Percentiles rank a stretch among this genome's conserved stretches.
Evolutionary conservation across 2,797 vertebrate genomes (phyloP).

Genomic region (Kryptolebias ocellatus): DNA sequence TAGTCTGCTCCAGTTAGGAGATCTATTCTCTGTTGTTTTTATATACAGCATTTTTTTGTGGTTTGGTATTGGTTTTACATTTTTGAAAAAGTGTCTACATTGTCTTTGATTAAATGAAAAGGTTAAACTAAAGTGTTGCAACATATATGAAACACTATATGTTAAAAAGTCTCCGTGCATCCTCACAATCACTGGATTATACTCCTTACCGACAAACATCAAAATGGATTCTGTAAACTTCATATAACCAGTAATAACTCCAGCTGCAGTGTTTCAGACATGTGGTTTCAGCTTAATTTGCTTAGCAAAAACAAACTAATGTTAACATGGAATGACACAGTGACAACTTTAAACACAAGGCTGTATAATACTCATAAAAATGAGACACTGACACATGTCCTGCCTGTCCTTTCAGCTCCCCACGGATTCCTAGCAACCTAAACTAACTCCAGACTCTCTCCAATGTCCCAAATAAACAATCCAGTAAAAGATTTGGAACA

Average conservation of each 20-base stretch:
- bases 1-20: too few relatives aligned
- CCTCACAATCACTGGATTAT: too few relatives aligned
- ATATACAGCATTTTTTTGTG: too few relatives aligned
- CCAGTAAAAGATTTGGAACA: conserved; percentile 11
- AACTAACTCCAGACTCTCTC: conserved; percentile 3
- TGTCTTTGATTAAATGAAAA: too few relatives aligned
- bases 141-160: too few relatives aligned
- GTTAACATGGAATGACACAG: neutral
- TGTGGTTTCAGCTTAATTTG: conserved; percentile 51
- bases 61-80: too few relatives aligned
- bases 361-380: conserved; percentile 36
- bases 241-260: neutral
- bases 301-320: conserved; percentile 52
- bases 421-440: conserved; percentile 13
- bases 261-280: neutral
- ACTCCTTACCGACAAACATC: too few relatives aligned
- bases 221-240: too few relatives aligned
- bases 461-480: conserved; percentile 36
- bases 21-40: too few relatives aligned
- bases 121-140: too few relatives aligned
- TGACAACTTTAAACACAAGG: conserved; percentile 12
- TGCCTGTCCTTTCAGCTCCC: conserved; percentile 15
- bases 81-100: too few relatives aligned
- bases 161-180: too few relatives aligned
- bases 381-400: conserved; percentile 13